Conservation (phyloP, 2,113 vertebrate genomes). For the Aviceda subcristata region DNA sequence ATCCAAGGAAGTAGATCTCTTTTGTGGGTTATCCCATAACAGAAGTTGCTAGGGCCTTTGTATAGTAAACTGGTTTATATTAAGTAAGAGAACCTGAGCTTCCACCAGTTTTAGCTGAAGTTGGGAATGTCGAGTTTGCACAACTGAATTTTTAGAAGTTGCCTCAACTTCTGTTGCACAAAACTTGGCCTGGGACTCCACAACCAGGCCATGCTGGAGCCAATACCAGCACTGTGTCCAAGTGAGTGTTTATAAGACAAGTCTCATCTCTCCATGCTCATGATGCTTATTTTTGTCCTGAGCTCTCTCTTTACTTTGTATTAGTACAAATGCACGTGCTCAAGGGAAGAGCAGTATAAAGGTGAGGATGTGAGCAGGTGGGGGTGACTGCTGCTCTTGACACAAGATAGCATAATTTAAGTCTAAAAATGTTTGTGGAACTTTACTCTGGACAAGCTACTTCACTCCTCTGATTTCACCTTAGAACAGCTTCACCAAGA, state of each 20-base stretch:
- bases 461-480: not conserved
- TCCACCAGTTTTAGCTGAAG: not conserved
- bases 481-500: not conserved
- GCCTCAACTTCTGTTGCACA: not conserved
- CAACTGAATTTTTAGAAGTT: not conserved
- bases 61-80: not conserved
- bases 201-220: not conserved
- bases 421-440: not conserved
- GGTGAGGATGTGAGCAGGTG: not conserved
- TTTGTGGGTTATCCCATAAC: not conserved
- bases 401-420: not conserved
- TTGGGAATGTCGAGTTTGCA: not conserved
- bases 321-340: not conserved
- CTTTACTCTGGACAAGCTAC: not conserved
- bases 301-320: not conserved
- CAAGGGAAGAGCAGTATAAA: not conserved
- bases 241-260: not conserved
- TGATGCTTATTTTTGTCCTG: not conserved
- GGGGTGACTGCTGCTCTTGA: not conserved
- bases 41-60: not conserved
- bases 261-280: not conserved
- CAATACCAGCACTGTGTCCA: not conserved
- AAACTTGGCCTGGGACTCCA: not conserved
- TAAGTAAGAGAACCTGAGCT: not conserved
- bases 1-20: not conserved